Percentiles rank a stretch among this genome's conserved stretches.
Conservation (phyloP, 2,888 invertebrate genomes). For the Volucella bombylans region DNA sequence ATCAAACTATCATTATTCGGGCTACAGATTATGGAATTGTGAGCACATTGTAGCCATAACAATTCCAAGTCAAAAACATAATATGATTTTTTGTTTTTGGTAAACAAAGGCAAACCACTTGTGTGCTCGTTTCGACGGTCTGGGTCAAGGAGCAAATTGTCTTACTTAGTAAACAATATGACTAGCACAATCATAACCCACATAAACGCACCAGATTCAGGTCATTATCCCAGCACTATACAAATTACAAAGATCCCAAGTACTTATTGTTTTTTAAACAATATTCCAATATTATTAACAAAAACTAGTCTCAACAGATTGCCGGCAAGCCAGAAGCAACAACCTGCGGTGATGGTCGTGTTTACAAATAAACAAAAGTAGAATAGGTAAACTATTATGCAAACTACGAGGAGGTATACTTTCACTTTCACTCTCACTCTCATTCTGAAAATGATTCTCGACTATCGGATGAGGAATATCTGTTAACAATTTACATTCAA, state of each 20-base stretch:
- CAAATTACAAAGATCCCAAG: neutral
- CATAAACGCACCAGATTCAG: constrained; percentile 38
- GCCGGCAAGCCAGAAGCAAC: constrained; percentile 32
- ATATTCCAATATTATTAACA: constrained; percentile 58
- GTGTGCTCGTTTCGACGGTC: constrained; percentile 17
- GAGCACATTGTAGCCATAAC: too few species aligned
- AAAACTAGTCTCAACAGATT: constrained; percentile 63
- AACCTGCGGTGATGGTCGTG: constrained; percentile 61
- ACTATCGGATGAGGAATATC: constrained; percentile 37
- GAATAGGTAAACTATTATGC: constrained; percentile 60
- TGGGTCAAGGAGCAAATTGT: constrained; percentile 41
- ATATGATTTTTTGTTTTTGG: too few species aligned
- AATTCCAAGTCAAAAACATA: too few species aligned
- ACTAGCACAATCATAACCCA: constrained; percentile 42
- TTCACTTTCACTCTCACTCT: constrained; percentile 32
- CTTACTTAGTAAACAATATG: constrained; percentile 49
- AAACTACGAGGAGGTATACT: constrained; percentile 19
- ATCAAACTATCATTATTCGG: too few species aligned
- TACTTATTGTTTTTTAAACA: constrained; percentile 62
- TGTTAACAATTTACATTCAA: constrained; percentile 52
- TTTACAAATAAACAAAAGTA: constrained; percentile 66
- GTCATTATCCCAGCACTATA: constrained; percentile 53
- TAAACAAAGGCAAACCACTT: too few species aligned
- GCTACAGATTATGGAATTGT: too few species aligned
- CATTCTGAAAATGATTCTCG: neutral